Evolutionary conservation across 2,113 vertebrate genomes (phyloP), one percentile per base, ranked within the genome.

Genomic region (Neotragus pygmaeus): DNA sequence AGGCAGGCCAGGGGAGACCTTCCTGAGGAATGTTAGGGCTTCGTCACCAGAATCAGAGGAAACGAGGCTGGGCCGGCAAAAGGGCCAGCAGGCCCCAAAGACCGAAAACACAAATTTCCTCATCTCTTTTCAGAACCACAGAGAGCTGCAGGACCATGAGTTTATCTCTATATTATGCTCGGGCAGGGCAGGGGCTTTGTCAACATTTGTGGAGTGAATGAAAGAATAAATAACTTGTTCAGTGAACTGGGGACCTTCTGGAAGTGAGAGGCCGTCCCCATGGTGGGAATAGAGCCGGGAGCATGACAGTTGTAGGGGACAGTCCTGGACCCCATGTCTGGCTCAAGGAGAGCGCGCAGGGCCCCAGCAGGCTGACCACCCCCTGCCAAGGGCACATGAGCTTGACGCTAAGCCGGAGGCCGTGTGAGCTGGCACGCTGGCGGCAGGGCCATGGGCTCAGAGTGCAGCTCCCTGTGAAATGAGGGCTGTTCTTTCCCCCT

Each of bases 141-240:
- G 7, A 84, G 90, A 47, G 45, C 62, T 2, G 1, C 2, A 58
- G 78, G 73, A 16, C 28, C 33, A 15, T 0, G 27, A 19, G 45
- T 39, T 85, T 90, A 39, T 81, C 89, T 75, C 80, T 17, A 14
- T 17, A 13, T 73, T 7, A 11, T 13, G 53, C 78, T 75, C 17
- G 5, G 2, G 3, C 85, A 39, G 85, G 45, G 75, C 13, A 45
- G 43, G 55, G 82, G 66, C 90, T 92, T 88, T 43, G 80, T 77
- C 49, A 90, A 66, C 84, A 85, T 97, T 95, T 97, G 90, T 33
- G 53, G 88, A 87, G 80, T 8, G 57, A 97, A 90, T 39, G 84
- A 94, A 96, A 89, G 97, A 97, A 96, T 92, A 88, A 90, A 96
- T 62, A 94, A 97, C 92, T 58, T 86, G 92, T 15, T 19, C 70